Evolutionary conservation across 2,888 invertebrate genomes (phyloP).

Genomic region (Lymantria dispar): DNA sequence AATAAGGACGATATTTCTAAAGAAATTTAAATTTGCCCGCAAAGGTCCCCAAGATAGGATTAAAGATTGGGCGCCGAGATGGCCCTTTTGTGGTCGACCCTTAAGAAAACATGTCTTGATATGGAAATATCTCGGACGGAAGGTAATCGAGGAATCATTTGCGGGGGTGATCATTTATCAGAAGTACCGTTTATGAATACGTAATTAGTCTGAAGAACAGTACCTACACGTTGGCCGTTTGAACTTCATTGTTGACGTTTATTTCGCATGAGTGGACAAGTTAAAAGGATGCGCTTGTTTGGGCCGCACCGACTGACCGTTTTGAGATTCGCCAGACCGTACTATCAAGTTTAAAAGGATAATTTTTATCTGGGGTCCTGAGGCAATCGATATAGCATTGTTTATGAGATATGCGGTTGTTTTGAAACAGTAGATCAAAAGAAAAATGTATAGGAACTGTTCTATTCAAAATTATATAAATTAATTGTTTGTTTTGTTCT

Average conservation of each 20-base stretch:
- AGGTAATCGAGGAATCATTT: slow-evolving; percentile 78
- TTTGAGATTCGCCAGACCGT: slow-evolving; percentile 68
- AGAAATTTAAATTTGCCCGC: slow-evolving; percentile 83
- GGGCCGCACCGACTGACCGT: slow-evolving; percentile 58
- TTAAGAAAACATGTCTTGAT: slow-evolving; percentile 83
- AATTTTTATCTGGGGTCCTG: slow-evolving; percentile 59
- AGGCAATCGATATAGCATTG: slow-evolving; percentile 48
- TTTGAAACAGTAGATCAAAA: too few relatives aligned
- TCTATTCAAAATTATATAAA: too few relatives aligned
- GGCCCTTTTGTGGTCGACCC: slow-evolving; percentile 81
- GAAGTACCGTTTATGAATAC: slow-evolving; percentile 68
- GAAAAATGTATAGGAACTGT: too few relatives aligned
- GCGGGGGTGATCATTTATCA: slow-evolving; percentile 73
- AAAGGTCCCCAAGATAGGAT: slow-evolving; percentile 82
- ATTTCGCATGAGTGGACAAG: slow-evolving; percentile 64
- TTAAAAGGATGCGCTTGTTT: slow-evolving; percentile 62
- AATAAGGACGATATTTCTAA: slow-evolving; percentile 83
- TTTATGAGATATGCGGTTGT: slow-evolving; percentile 26
- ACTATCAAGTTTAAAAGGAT: slow-evolving; percentile 66
- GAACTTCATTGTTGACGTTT: slow-evolving; percentile 58
- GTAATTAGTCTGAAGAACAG: slow-evolving; percentile 63
- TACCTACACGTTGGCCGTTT: slow-evolving; percentile 34
- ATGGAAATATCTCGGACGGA: slow-evolving; percentile 79
- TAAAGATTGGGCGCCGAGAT: slow-evolving; percentile 81
- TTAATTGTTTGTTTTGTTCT: too few relatives aligned